Evolutionary conservation across 1,140 invertebrate genomes (phyloP).

Genomic region (Xylocopa sonorina): DNA sequence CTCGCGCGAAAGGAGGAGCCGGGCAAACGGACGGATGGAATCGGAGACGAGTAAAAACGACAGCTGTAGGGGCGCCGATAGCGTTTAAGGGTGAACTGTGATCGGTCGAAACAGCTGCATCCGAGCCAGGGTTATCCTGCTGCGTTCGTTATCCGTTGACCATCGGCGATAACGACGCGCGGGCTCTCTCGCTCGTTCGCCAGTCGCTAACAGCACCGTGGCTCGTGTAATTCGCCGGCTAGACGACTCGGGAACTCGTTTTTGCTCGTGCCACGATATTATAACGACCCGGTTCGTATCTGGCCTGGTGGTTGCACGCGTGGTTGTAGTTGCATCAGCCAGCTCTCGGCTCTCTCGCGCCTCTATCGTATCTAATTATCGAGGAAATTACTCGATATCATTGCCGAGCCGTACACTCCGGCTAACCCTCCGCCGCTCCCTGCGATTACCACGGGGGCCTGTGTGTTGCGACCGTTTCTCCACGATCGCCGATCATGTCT

Average conservation of each 20-base stretch:
- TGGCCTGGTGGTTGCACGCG: neutral
- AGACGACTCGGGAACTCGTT: slow-evolving; percentile 9
- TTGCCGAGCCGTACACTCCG: neutral
- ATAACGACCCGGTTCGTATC: slow-evolving; percentile 6
- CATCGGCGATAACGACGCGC: slow-evolving; percentile 63
- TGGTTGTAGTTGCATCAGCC: slow-evolving; percentile 43
- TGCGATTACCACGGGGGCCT: slow-evolving; percentile 5
- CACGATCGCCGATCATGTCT: slow-evolving; percentile 17
- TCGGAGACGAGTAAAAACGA: neutral
- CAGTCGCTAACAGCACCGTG: slow-evolving; percentile 10
- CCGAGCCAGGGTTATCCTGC: slow-evolving; percentile 55
- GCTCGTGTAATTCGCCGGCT: slow-evolving; percentile 27
- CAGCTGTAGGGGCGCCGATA: slow-evolving; percentile 58
- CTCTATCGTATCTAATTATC: slow-evolving; percentile 73
- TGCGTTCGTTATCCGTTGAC: slow-evolving; percentile 53
- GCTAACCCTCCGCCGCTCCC: neutral
- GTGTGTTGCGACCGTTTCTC: slow-evolving; percentile 1
- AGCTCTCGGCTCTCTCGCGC: slow-evolving; percentile 53
- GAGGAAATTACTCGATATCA: slow-evolving; percentile 72
- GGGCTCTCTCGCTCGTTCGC: neutral
- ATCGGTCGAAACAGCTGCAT: slow-evolving; percentile 73
- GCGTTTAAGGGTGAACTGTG: slow-evolving; percentile 62
- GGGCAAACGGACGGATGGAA: neutral
- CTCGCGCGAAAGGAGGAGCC: no score
- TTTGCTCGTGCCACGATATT: slow-evolving; percentile 25